A percentile compares a stretch with the other conserved stretches of the same genome.
These are phyloP conservation scores for Ophiothrix spiculata DNA, from an alignment of 35 echinoderm and acorn worm genomes.

Conservation along the genomic window DNA sequence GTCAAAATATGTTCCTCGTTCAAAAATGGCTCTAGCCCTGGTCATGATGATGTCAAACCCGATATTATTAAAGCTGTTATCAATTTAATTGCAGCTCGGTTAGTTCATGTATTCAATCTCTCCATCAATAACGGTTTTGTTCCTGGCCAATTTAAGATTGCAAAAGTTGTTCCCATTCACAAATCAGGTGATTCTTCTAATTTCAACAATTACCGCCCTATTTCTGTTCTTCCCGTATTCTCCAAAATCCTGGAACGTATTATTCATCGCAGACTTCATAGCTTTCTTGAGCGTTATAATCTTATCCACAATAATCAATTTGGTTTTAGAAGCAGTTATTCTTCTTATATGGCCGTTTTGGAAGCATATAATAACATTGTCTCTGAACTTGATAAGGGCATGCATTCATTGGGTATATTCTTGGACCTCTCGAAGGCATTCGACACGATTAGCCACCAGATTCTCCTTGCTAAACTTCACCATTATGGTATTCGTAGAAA, in stretches of 20 bases:
- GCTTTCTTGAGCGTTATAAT: background rate
- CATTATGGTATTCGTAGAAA: too few species aligned
- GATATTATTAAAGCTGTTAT: too few species aligned
- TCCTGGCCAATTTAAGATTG: too few species aligned
- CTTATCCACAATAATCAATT: background rate
- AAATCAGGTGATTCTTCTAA: constrained; percentile 7
- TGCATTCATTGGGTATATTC: background rate
- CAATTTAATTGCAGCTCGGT: too few species aligned
- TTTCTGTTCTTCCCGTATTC: background rate
- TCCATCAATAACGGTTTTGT: too few species aligned
- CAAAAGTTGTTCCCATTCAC: background rate
- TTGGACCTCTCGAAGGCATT: background rate
- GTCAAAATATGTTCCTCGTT: too few species aligned
- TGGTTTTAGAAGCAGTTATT: background rate
- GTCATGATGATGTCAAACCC: too few species aligned
- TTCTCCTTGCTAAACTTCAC: too few species aligned
- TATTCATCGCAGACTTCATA: background rate
- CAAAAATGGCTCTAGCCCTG: too few species aligned
- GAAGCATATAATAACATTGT: background rate
- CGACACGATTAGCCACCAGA: too few species aligned
- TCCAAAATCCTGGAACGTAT: background rate
- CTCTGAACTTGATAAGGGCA: background rate
- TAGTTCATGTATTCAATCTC: too few species aligned
- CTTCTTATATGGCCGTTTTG: background rate
- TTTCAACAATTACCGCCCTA: background rate